Conservation (phyloP, 2,888 invertebrate genomes). For the Pheosia gnoma region DNA sequence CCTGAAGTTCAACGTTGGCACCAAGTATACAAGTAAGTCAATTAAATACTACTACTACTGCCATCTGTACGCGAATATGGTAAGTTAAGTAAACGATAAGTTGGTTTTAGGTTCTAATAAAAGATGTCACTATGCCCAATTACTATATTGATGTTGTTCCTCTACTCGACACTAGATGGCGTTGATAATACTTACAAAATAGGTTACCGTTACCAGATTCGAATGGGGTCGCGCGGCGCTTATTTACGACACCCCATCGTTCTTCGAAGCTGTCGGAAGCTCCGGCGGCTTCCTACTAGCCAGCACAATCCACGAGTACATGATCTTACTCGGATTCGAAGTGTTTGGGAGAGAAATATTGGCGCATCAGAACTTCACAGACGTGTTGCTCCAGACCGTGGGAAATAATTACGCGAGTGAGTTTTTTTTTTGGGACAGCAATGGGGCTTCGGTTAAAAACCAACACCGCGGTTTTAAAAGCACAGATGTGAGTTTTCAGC, state of each 20-base stretch:
- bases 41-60: constrained; percentile 9
- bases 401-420: constrained; percentile 83
- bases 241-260: constrained; percentile 90
- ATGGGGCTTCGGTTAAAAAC: background rate
- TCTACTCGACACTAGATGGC: constrained; percentile 38
- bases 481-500: constrained; percentile 4
- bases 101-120: background rate
- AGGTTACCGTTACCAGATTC: constrained; percentile 80
- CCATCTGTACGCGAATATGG: constrained; percentile 28
- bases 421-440: constrained; percentile 48
- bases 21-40: constrained; percentile 89
- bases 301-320: constrained; percentile 87
- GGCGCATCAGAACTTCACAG: constrained; percentile 67
- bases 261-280: constrained; percentile 86
- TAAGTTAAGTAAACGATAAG: constrained; percentile 16
- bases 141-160: background rate
- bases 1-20: constrained; percentile 86
- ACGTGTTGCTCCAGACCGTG: constrained; percentile 77
- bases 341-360: constrained; percentile 68
- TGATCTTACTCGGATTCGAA: constrained; percentile 61
- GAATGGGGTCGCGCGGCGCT: constrained; percentile 89
- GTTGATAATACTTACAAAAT: constrained; percentile 3
- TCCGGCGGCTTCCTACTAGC: constrained; percentile 91
- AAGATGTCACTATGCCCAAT: background rate
- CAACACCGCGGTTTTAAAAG: background rate